phyloP scores from a whole-genome alignment of 1,140 invertebrate genomes.

The Phymastichus coffea region DNA sequence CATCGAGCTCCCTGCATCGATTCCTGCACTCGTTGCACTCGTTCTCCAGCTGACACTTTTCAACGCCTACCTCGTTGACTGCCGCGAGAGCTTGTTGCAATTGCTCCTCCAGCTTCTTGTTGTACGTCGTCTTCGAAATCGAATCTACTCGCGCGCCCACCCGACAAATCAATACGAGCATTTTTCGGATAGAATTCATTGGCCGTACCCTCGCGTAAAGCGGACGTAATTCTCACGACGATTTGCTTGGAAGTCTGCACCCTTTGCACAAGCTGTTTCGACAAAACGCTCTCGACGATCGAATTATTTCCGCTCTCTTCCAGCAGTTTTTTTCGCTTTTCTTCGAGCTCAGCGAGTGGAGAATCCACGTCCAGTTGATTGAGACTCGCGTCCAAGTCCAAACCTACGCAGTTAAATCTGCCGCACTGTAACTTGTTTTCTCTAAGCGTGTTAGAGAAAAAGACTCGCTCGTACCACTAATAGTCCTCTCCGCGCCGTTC shows the following conservation, averaged over 20 bases:
- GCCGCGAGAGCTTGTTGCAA: not conserved
- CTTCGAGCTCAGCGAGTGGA: no score
- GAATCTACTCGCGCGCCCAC: not conserved
- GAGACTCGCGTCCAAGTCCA: no score
- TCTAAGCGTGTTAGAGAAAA: no score
- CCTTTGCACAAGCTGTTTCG: not conserved
- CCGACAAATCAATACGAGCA: not conserved
- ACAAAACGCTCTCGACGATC: not conserved
- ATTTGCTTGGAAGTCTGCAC: constrained; percentile 3
- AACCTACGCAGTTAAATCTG: no score
- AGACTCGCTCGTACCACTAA: not conserved
- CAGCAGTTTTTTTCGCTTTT: no score
- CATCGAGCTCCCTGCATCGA: not conserved
- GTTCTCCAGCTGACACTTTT: not conserved
- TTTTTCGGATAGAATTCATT: not conserved
- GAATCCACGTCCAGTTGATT: no score
- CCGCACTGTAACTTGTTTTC: no score
- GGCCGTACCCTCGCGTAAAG: not conserved
- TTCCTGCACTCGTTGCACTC: not conserved
- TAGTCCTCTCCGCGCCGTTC: not conserved
- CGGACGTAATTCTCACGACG: not conserved
- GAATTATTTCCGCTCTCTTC: not conserved
- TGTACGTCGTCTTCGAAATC: not conserved
- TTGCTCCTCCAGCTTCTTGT: not conserved
- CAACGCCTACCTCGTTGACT: not conserved